phyloP scores from a whole-genome alignment of 2,113 vertebrate species.

The Anolis carolinensis region DNA sequence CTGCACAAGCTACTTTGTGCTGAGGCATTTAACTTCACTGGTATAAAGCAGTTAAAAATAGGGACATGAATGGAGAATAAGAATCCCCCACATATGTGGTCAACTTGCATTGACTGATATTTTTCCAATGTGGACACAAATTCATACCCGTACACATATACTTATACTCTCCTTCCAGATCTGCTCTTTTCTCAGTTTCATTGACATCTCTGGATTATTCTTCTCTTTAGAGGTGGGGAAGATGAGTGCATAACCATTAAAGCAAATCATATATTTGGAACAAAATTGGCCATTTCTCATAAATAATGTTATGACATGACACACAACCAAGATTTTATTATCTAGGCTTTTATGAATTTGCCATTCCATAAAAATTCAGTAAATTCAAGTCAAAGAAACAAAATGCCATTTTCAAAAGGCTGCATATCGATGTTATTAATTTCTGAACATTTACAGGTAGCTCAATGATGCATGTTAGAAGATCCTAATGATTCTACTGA shows the following conservation, averaged over 20 bases:
- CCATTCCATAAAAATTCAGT: conserved; percentile 37
- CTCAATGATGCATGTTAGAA: conserved; percentile 59
- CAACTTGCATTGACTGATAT: not conserved
- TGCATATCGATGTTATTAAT: conserved; percentile 36
- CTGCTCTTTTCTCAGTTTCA: not conserved
- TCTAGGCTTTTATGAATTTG: conserved; percentile 20
- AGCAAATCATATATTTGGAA: conserved; percentile 27
- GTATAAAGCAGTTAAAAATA: not conserved
- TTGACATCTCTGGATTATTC: not conserved
- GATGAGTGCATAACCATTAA: not conserved
- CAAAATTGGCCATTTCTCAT: conserved; percentile 15
- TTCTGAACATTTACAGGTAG: conserved; percentile 46
- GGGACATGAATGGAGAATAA: conserved; percentile 4
- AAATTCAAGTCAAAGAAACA: conserved; percentile 27
- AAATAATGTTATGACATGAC: conserved; percentile 1
- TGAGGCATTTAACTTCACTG: not conserved
- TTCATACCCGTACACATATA: not conserved
- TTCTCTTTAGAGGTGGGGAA: not conserved
- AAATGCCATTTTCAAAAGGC: conserved; percentile 44
- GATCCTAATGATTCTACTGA: conserved; percentile 49
- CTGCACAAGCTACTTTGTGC: not conserved
- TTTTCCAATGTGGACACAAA: not conserved
- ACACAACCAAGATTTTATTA: conserved; percentile 24
- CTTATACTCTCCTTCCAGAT: not conserved
- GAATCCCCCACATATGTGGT: not conserved